Base-by-base conservation (phyloP, 2,888 invertebrate species). In the Parochlus steinenii region DNA sequence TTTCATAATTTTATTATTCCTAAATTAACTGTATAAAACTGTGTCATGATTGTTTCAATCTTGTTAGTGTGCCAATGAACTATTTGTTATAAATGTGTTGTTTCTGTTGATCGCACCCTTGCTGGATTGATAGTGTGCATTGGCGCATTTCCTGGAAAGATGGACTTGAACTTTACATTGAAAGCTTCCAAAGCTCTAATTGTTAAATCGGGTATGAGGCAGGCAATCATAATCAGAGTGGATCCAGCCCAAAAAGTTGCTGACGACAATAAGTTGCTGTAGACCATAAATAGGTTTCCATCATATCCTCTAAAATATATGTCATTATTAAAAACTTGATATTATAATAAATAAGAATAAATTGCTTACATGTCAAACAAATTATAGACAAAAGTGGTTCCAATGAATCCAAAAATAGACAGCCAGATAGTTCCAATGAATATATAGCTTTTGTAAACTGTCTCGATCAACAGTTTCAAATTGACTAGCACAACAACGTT, bases 381-480 rank as follows among this genome's bases (percentile, higher is more conserved):
- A 1, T 74, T 69, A 51, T 76, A 79, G 10, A 62, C 28, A 1
- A 63, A 43, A 11, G 71, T 67, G 41, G 70, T 62, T 6, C 48
- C 27, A 5, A 75, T 47, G 46, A 74, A 76, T 3, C 54, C 37
- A 3, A 69, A 14, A 41, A 75, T 60, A 1, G 75, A 74, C 3
- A 66, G 45, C 14, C 67, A 17, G 3, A 73, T 46, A 3, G 67
- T 62, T 4, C 46, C 48, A 3, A 69, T 60, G 46, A 69, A 68
- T 41, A 63, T 48, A 32, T 54, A 48, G 4, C 67, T 71, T 43
- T 71, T 64, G 51, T 71, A 72, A 40, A 65, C 64, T 16, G 73
- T 63, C 46, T 71, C 68, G 42, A 75, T 53, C 60, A 66, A 65
- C 41, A 76, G 52, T 61, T 74, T 74, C 5, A 72, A 48, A 48